Base-by-base conservation (phyloP, 2,888 invertebrate species). In the Sialis lutaria region DNA sequence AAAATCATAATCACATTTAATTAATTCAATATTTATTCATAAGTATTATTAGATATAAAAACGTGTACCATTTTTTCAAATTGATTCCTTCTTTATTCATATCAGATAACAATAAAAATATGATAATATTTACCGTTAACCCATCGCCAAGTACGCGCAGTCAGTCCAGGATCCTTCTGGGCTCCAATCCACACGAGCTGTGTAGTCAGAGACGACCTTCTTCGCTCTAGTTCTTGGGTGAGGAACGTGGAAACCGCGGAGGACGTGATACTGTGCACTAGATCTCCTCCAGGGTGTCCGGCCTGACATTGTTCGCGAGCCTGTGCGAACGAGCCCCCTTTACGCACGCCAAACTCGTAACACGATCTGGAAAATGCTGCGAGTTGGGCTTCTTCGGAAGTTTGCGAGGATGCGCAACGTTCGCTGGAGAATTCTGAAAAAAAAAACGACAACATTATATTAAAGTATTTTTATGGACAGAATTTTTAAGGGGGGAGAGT, bases 161-260 rank as follows among this genome's bases (percentile, higher is more conserved):
- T 84, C 48, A 85, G 71, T 31, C 84, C 80, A 0, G 88, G 87
- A 56, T 91, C 90, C 56, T 89, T 87, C 57, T 85, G 83, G 0
- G 88, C 90, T 0, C 91, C 91, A 53, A 91, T 85, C 91, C 91
- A 91, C 3, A 91, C 86, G 50, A 91, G 67, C 58, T 88, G 87
- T 0, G 90, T 87, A 61, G 87, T 87, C 35, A 90, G 63, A 50
- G 76, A 79, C 0, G 79, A 69, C 60, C 87, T 89, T 44, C 87
- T 70, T 47, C 87, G 70, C 57, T 90, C 89, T 54, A 90, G 66
- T 64, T 88, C 87, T 53, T 85, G 79, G 48, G 80, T 69, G 43
- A 89, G 72, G 58, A 81, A 83, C 45, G 75, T 73, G 7, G 76
- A 74, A 0, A 77, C 72, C 3, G 80, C 72, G 31, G 59, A 60